Conservation (phyloP, 2,888 invertebrate genomes). For the Amblyjoppa proteus region DNA sequence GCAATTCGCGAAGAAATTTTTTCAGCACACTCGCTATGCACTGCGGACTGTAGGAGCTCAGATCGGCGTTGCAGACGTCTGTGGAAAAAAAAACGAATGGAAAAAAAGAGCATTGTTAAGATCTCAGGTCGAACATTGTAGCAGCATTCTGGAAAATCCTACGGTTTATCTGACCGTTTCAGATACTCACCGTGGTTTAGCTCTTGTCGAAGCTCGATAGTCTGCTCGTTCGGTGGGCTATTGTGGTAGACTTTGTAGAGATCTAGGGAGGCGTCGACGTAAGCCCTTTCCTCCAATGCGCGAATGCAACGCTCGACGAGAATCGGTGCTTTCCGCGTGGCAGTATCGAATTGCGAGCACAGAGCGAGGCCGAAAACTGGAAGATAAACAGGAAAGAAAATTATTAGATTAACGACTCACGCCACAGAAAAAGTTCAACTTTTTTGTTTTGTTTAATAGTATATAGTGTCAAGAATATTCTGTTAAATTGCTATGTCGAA, state of each 20-base stretch:
- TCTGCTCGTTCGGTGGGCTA: constrained; percentile 87
- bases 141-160: constrained; percentile 2
- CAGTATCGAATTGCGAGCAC: constrained; percentile 87
- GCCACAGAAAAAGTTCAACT: too few species aligned
- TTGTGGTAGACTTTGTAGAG: constrained; percentile 89
- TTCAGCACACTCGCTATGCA: constrained; percentile 89
- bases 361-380: constrained; percentile 88
- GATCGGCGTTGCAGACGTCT: constrained; percentile 85
- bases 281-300: constrained; percentile 88
- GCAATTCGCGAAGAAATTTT: constrained; percentile 90
- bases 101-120: not conserved
- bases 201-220: constrained; percentile 87
- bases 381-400: constrained; percentile 38
- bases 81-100: constrained; percentile 43
- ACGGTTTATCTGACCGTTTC: not conserved
- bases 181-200: constrained; percentile 84
- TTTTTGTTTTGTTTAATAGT: too few species aligned
- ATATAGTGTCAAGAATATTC: too few species aligned
- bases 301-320: constrained; percentile 87
- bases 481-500: too few species aligned
- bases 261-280: constrained; percentile 86
- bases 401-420: not conserved
- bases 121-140: not conserved
- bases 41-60: constrained; percentile 86
- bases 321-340: constrained; percentile 87